A percentile compares a stretch with the other conserved stretches of the same genome.
Evolutionary conservation across 2,888 invertebrate species (phyloP).

Genomic region (Trypoxylon attenuatum): DNA sequence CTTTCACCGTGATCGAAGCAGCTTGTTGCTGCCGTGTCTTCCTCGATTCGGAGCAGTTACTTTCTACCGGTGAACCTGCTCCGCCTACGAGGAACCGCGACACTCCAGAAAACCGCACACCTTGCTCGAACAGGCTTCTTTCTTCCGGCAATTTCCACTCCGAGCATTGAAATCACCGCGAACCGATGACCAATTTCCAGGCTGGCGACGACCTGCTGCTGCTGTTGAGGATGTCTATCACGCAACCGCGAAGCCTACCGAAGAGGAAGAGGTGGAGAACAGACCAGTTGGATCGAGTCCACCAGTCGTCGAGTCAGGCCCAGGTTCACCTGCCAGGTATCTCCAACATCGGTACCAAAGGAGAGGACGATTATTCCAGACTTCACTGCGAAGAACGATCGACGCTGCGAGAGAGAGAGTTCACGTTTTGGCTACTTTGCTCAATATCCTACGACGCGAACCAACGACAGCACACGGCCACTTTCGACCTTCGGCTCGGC

Average conservation of each 20-base stretch:
- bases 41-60: conserved; percentile 14
- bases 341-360: conserved; percentile 5
- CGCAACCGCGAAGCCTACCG: conserved; percentile 10
- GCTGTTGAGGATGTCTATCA: neutral
- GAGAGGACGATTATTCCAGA: neutral
- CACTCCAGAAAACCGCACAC: conserved; percentile 34
- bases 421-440: neutral
- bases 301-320: neutral
- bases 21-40: neutral
- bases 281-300: neutral
- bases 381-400: neutral
- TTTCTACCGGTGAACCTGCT: neutral
- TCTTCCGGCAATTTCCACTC: conserved; percentile 22
- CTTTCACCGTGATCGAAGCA: too few species aligned
- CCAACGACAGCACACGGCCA: conserved; percentile 1
- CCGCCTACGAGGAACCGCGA: conserved; percentile 10
- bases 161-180: conserved; percentile 53
- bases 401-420: neutral
- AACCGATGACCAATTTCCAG: conserved; percentile 11
- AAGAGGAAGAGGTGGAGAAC: neutral
- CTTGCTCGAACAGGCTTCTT: conserved; percentile 13
- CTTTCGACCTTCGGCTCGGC: conserved; percentile 29
- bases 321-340: conserved; percentile 9
- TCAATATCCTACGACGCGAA: conserved; percentile 6
- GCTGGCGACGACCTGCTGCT: conserved; percentile 3